Evolutionary conservation across 2,888 invertebrate species (phyloP), one percentile per base, ranked within the genome.

Genomic region (Ectemnius continuus): DNA sequence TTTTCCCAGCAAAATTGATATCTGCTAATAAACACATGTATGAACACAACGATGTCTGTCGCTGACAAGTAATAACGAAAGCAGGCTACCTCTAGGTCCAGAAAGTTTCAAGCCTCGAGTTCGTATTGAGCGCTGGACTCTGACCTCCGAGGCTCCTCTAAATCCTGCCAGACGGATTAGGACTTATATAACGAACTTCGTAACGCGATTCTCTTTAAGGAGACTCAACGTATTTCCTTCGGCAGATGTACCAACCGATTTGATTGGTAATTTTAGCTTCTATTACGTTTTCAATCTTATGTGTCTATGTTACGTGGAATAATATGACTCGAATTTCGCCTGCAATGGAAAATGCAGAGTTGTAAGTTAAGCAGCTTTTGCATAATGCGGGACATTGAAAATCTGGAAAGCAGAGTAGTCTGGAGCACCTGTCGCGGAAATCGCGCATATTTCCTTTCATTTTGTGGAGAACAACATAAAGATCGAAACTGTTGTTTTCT

Each of bases 131-230:
- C 45, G n/a, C 60, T 62, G 36, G 20, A 45, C 60, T 28, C 8
- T 2, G 23, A 28, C 61, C 14, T 52, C 16, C n/a, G 52, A 52
- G 4, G 52, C 52, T 52, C 16, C 52, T 20, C n/a, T 52, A 52
- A 52, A 52, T 52, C 16, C 36, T 60, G 18, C 20, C 45, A 45
- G 58, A 74, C 3, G 46, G 47, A 74, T 74, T 67, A 70, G 47
- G 71, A 67, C 67, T 74, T 71, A 28, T 26, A 11, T 48, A 63
- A 61, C 57, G 61, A 71, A 67, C 61, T 36, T 67, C 18, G 26
- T 20, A 58, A 58, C 1, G 26, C 58, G 58, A 26, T 26, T 13
- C 20, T 58, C 16, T 58, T 26, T 23, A 58, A 23, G 58, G 14
- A 58, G 20, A n/a, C 13, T 52, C 18, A 2, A 2, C 1, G 5